Conservation (phyloP, 2,113 vertebrate genomes). For the Petrocephalus zakoni region DNA sequence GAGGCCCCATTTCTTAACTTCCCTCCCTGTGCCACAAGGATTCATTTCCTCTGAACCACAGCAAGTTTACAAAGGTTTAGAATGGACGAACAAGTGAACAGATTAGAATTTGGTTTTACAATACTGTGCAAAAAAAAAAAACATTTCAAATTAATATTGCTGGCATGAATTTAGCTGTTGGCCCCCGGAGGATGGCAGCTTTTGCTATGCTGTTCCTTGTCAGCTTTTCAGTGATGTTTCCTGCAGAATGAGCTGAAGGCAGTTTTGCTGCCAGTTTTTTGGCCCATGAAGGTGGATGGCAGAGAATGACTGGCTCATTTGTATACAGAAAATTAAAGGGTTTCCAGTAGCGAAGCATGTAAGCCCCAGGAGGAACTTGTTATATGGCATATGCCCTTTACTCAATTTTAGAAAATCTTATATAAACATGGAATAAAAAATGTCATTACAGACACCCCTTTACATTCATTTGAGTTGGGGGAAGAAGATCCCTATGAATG, state of each 20-base stretch:
- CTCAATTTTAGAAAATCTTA: not conserved
- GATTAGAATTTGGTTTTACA: not conserved
- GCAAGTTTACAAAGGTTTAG: not conserved
- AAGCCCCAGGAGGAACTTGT: not conserved
- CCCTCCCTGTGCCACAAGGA: not conserved
- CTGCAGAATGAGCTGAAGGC: not conserved
- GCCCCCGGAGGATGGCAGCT: not conserved
- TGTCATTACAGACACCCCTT: not conserved
- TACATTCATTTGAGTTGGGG: not conserved
- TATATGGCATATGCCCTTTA: not conserved
- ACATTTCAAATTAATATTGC: slow-evolving; percentile 1
- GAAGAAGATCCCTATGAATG: not conserved
- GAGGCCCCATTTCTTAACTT: not conserved
- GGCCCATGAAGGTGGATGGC: not conserved
- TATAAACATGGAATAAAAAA: not conserved
- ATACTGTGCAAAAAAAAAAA: not conserved
- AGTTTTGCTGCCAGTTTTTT: not conserved
- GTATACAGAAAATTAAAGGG: not conserved
- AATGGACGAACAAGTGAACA: not conserved
- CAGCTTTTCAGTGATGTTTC: not conserved
- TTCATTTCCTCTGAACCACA: not conserved
- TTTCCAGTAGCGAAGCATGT: not conserved
- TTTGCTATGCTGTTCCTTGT: slow-evolving; percentile 5
- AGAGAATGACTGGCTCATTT: not conserved
- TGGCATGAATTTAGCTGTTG: slow-evolving; percentile 1